Conservation (phyloP, 2,113 vertebrate species). For the Orycteropus afer region DNA sequence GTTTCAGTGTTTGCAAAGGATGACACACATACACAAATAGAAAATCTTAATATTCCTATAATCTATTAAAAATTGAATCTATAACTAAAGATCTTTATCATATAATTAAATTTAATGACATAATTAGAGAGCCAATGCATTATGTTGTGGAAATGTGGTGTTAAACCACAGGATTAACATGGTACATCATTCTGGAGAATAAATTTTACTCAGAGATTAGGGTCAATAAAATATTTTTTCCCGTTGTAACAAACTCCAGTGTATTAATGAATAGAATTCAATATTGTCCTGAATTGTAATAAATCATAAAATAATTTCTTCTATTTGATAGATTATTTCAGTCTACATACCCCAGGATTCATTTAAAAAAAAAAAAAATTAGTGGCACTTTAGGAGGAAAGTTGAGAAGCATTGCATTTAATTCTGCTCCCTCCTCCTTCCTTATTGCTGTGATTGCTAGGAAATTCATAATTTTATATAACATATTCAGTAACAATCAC, state of each 20-base stretch:
- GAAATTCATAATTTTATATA: neutral
- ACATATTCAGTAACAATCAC: neutral
- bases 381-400: neutral
- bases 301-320: neutral
- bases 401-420: neutral
- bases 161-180: neutral
- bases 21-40: neutral
- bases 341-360: neutral
- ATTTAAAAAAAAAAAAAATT: too few relatives aligned
- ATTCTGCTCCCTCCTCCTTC: neutral
- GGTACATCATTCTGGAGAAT: neutral
- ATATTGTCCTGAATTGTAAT: neutral
- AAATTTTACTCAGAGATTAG: conserved; percentile 1
- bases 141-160: neutral
- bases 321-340: neutral
- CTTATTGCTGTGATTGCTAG: neutral
- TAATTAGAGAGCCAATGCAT: neutral
- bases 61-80: neutral
- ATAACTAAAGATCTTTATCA: neutral
- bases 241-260: neutral
- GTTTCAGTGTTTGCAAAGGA: neutral
- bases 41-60: neutral
- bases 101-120: neutral
- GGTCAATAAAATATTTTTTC: neutral
- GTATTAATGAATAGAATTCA: neutral